These are phyloP conservation scores for Trichonephila clavipes DNA, from an alignment of 1,140 invertebrate species.

Conservation along the genomic window DNA sequence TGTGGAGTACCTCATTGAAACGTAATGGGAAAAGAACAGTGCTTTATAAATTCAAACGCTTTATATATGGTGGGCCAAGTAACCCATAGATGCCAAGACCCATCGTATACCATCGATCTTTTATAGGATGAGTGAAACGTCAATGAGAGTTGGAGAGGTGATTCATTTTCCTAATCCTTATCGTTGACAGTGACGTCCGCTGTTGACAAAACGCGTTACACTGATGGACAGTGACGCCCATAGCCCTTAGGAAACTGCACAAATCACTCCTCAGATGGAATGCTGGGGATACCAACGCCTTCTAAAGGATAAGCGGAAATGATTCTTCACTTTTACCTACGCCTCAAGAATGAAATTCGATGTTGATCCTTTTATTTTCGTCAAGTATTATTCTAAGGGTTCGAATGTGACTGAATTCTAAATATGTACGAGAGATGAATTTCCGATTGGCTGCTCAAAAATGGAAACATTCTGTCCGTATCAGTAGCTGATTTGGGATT, in stretches of 20 bases:
- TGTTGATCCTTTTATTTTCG: slow-evolving; percentile 24
- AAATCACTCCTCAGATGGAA: not conserved
- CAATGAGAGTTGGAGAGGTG: slow-evolving; percentile 53
- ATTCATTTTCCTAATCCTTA: slow-evolving; percentile 71
- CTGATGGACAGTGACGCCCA: slow-evolving; percentile 53
- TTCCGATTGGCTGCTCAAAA: not conserved
- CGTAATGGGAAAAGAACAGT: not conserved
- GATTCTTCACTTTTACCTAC: slow-evolving; percentile 48
- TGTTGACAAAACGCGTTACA: slow-evolving; percentile 72
- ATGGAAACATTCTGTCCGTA: not conserved
- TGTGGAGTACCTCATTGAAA: not conserved
- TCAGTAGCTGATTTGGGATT: not conserved
- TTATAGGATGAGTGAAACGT: slow-evolving; percentile 69
- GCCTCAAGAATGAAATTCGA: not conserved
- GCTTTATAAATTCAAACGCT: not conserved
- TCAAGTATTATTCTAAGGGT: slow-evolving; percentile 15
- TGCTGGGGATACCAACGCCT: not conserved
- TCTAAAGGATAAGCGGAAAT: not conserved
- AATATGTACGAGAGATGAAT: slow-evolving; percentile 1
- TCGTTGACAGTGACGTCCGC: slow-evolving; percentile 60
- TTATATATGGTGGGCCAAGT: slow-evolving; percentile 9
- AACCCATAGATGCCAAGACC: slow-evolving; percentile 6
- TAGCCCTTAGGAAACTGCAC: slow-evolving; percentile 53
- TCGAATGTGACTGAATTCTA: slow-evolving; percentile 23
- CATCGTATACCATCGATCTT: slow-evolving; percentile 55